Evolutionary conservation across 2,888 invertebrate genomes (phyloP).

Genomic region (Drosophila monieri): DNA sequence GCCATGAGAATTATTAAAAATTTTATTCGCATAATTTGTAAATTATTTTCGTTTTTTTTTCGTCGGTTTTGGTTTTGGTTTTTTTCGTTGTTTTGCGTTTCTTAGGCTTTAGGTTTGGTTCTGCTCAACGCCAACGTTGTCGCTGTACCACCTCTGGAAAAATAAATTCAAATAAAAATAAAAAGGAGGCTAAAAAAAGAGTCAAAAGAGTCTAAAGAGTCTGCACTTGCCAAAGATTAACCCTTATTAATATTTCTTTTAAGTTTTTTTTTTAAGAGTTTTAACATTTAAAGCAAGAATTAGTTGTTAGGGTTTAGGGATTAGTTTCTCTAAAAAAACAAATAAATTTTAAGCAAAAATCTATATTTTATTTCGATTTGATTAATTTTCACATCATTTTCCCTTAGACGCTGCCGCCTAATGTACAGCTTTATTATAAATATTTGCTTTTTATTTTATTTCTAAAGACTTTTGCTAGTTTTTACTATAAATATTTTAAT

Average conservation of each 20-base stretch:
- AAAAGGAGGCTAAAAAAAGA: background rate
- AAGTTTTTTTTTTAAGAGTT: background rate
- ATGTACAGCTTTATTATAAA: too few relatives aligned
- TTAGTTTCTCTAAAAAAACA: background rate
- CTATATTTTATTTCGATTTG: too few relatives aligned
- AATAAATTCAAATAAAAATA: background rate
- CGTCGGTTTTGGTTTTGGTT: conserved; percentile 39
- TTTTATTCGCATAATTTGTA: conserved; percentile 84
- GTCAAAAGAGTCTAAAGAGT: conserved; percentile 2
- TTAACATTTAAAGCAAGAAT: too few relatives aligned
- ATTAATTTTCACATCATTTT: background rate
- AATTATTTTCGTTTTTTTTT: conserved; percentile 75
- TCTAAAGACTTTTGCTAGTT: too few relatives aligned
- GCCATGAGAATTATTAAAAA: conserved; percentile 83
- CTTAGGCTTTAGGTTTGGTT: conserved; percentile 36
- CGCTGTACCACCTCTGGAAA: conserved; percentile 9
- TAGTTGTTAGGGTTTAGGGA: too few relatives aligned
- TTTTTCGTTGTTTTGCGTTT: conserved; percentile 28
- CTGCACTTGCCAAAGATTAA: conserved; percentile 38
- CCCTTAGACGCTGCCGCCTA: too few relatives aligned
- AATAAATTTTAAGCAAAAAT: background rate
- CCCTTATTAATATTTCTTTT: conserved; percentile 1
- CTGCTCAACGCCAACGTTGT: conserved; percentile 44
- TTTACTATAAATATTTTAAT: too few relatives aligned
- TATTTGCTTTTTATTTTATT: too few relatives aligned